Evolutionary conservation across 2,888 invertebrate species (phyloP).

Genomic region (Pristionchus japonicus): DNA sequence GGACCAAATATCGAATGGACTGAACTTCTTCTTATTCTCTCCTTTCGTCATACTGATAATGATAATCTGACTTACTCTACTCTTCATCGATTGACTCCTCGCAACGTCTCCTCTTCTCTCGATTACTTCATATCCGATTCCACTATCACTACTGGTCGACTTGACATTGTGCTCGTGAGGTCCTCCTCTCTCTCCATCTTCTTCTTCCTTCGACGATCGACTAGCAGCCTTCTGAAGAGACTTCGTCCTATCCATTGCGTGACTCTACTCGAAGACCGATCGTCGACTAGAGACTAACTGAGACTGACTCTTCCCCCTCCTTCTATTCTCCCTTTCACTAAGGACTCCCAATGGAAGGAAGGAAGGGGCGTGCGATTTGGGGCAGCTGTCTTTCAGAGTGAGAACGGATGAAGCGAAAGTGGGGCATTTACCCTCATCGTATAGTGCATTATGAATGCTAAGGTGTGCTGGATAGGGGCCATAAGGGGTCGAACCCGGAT

Average conservation of each 20-base stretch:
- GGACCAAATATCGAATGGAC: background rate
- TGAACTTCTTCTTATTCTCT: no score
- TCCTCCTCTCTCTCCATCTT: background rate
- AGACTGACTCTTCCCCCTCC: conserved; percentile 12
- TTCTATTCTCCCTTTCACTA: background rate
- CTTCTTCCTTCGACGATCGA: background rate
- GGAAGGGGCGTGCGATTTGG: background rate
- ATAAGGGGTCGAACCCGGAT: no score
- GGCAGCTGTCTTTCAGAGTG: conserved; percentile 12
- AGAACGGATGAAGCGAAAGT: background rate
- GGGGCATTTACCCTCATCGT: no score
- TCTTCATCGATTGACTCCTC: conserved; percentile 36
- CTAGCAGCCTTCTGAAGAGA: background rate
- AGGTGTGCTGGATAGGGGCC: no score
- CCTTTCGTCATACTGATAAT: no score
- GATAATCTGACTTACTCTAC: no score
- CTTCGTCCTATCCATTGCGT: background rate
- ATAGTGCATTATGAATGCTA: no score
- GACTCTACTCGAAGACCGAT: background rate
- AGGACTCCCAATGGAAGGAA: background rate
- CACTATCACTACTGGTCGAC: conserved; percentile 71
- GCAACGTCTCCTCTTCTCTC: conserved; percentile 40
- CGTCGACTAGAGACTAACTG: background rate
- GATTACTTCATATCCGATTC: conserved; percentile 67
- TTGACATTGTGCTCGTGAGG: conserved; percentile 59